Evolutionary conservation across 1,140 invertebrate species (phyloP).

Genomic region (Episyrphus balteatus): DNA sequence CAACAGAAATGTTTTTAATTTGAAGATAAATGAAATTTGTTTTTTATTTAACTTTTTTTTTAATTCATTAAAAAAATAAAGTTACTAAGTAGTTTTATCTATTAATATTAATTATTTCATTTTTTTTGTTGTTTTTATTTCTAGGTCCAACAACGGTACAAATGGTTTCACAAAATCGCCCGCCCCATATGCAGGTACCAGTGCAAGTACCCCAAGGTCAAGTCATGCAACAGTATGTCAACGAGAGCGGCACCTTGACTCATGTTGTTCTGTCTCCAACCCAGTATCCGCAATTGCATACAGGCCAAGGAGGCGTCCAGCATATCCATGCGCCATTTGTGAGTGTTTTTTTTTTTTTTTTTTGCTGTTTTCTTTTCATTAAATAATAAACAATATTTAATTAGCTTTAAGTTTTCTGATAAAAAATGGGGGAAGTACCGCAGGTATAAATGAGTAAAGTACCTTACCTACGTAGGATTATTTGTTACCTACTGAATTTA

Average conservation of each 20-base stretch:
- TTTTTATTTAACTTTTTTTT: no score
- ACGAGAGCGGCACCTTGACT: constrained; percentile 73
- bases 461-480: no score
- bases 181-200: constrained; percentile 67
- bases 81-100: neutral
- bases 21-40: no score
- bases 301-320: constrained; percentile 27
- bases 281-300: constrained; percentile 48
- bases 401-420: no score
- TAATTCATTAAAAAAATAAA: no score
- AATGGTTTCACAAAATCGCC: constrained; percentile 70
- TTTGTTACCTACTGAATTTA: no score
- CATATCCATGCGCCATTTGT: constrained; percentile 34
- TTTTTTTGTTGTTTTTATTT: constrained; percentile 16
- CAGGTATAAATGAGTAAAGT: no score
- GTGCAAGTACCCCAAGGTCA: constrained; percentile 82
- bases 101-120: neutral
- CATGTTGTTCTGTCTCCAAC: constrained; percentile 75
- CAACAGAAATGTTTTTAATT: no score
- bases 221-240: constrained; percentile 80
- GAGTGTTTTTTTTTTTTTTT: constrained; percentile 10
- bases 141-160: constrained; percentile 65
- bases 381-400: no score
- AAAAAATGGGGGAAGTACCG: no score
- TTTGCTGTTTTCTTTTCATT: no score